A percentile compares a stretch with the other conserved stretches of the same genome.
phyloP scores from a whole-genome alignment of 1,140 invertebrate species.

The Tetramorium simillimum region DNA sequence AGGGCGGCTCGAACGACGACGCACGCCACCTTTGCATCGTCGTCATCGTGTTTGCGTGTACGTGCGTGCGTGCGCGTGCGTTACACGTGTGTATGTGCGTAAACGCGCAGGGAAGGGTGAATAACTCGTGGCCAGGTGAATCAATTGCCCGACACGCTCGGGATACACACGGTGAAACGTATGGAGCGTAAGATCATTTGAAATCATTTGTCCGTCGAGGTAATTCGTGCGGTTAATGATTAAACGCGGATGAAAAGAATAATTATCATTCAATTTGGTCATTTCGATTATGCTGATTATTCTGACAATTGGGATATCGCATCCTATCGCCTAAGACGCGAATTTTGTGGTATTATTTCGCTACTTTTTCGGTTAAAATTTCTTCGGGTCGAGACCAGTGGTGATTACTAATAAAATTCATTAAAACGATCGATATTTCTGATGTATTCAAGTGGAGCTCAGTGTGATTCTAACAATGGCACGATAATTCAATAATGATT shows the following conservation, averaged over 20 bases:
- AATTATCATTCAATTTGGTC: background rate
- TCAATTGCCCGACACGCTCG: slow-evolving; percentile 40
- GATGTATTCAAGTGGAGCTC: slow-evolving; percentile 33
- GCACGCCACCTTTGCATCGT: slow-evolving; percentile 44
- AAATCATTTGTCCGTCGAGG: background rate
- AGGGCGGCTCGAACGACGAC: slow-evolving; percentile 21
- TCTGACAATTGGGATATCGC: background rate
- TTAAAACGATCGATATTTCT: slow-evolving; percentile 33
- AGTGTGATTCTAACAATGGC: slow-evolving; percentile 50
- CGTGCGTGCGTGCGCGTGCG: slow-evolving; percentile 21
- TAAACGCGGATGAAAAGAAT: background rate
- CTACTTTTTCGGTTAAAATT: background rate
- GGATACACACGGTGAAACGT: background rate
- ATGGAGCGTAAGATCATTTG: background rate
- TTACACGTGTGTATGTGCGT: slow-evolving; percentile 23
- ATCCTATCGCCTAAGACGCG: background rate
- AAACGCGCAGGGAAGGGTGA: slow-evolving; percentile 49
- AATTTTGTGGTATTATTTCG: slow-evolving; percentile 14
- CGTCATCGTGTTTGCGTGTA: background rate
- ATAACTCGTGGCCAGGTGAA: slow-evolving; percentile 51
- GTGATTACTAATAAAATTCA: slow-evolving; percentile 43
- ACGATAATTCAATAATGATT: slow-evolving; percentile 54
- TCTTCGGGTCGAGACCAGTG: background rate
- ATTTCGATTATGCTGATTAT: background rate
- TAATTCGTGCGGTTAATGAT: background rate